Percentiles rank a stretch among this genome's conserved stretches.
These are phyloP conservation scores for Catharus ustulatus DNA, from an alignment of 2,797 vertebrate species.

Conservation along the genomic window DNA sequence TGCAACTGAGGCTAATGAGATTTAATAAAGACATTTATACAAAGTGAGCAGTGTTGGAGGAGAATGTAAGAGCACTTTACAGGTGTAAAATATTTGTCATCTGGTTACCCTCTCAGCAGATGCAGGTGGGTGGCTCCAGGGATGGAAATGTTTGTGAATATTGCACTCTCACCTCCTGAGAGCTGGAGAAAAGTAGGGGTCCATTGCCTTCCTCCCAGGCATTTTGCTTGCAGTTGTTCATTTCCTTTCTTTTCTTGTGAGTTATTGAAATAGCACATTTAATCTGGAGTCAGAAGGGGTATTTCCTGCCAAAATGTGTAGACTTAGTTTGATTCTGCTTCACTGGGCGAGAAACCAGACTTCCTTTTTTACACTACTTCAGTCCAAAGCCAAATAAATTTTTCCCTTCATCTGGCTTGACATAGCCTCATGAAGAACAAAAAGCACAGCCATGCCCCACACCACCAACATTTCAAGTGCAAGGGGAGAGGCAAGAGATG, in stretches of 20 bases:
- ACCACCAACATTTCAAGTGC: background rate
- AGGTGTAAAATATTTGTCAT: background rate
- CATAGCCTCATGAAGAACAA: background rate
- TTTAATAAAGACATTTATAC: background rate
- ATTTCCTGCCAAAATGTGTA: background rate
- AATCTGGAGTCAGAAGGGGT: background rate
- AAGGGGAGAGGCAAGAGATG: background rate
- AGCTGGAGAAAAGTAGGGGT: accelerated
- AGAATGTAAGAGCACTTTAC: background rate
- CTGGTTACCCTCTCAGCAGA: background rate
- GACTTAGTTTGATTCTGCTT: background rate
- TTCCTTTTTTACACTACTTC: background rate
- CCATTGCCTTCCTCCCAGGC: background rate
- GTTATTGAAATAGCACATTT: background rate
- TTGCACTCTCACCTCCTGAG: background rate
- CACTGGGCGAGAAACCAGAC: background rate
- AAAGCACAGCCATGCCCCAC: background rate
- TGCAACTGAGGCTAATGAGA: background rate
- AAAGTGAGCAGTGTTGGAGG: background rate
- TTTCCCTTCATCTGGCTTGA: background rate
- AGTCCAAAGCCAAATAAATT: background rate
- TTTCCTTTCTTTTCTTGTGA: background rate
- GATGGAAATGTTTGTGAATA: background rate
- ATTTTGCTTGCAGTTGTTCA: background rate
- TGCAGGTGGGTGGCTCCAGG: background rate